phyloP scores from a whole-genome alignment of 2,888 invertebrate species.

The Oxystoma pomonae region DNA sequence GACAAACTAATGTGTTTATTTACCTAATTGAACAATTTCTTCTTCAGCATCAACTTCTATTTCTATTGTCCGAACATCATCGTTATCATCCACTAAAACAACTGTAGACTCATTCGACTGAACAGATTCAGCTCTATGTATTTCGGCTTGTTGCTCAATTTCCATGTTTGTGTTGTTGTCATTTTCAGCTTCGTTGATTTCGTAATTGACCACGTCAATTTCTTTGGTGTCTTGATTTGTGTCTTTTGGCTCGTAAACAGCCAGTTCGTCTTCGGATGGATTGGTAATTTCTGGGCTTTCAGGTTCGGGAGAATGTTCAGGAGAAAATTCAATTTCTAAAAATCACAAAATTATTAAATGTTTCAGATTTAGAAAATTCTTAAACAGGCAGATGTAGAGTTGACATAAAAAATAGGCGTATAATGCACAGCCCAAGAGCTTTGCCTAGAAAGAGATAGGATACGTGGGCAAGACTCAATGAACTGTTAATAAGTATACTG shows the following conservation, averaged over 20 bases:
- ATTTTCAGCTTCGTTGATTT: neutral
- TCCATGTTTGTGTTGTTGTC: neutral
- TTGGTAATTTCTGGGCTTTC: neutral
- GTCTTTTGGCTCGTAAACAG: neutral
- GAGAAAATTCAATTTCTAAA: neutral
- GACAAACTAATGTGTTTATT: too few species aligned
- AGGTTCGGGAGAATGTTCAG: neutral
- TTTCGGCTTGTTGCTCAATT: neutral
- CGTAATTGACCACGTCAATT: neutral
- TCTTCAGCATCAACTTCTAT: too few species aligned
- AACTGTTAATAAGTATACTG: too few species aligned
- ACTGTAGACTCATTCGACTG: neutral
- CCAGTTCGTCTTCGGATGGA: neutral
- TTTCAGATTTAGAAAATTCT: too few species aligned
- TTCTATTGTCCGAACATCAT: too few species aligned
- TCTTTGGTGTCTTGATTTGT: neutral
- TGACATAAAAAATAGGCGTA: too few species aligned
- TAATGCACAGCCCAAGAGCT: too few species aligned
- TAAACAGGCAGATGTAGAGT: too few species aligned
- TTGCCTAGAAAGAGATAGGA: too few species aligned
- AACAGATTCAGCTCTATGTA: neutral
- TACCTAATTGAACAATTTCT: too few species aligned
- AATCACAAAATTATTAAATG: neutral
- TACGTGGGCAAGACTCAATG: too few species aligned
- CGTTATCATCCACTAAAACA: too few species aligned